A percentile compares a stretch with the other conserved stretches of the same genome.
These are phyloP conservation scores for Dryobota labecula DNA, from an alignment of 2,888 invertebrate species.

Conservation along the genomic window DNA sequence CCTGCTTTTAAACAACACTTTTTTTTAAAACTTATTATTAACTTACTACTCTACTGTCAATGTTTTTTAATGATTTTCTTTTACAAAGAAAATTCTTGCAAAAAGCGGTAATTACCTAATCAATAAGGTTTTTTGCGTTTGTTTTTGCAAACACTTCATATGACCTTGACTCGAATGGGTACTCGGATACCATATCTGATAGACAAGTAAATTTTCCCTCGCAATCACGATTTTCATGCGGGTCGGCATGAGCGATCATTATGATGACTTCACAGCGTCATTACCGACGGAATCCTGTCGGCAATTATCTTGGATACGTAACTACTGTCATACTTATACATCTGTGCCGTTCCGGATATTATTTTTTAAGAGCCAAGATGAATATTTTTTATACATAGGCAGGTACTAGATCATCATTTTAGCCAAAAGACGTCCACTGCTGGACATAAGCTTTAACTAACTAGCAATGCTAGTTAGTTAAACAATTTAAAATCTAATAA, in stretches of 20 bases:
- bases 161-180: slow-evolving; percentile 53
- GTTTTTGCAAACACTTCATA: slow-evolving; percentile 3
- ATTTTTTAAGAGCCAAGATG: slow-evolving; percentile 10
- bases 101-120: accelerated
- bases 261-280: slow-evolving; percentile 81
- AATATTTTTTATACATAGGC: no score
- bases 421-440: no score
- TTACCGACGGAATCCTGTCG: slow-evolving; percentile 63
- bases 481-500: no score
- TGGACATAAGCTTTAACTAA: no score
- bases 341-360: slow-evolving; percentile 36
- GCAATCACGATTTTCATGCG: slow-evolving; percentile 85
- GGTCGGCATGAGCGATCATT: slow-evolving; percentile 74
- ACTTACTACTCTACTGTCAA: neutral
- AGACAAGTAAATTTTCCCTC: slow-evolving; percentile 77
- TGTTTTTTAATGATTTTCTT: neutral
- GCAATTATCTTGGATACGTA: slow-evolving; percentile 65
- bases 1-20: neutral
- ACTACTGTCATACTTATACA: slow-evolving; percentile 53
- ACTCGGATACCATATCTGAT: slow-evolving; percentile 76
- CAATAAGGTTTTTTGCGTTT: neutral
- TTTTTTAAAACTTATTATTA: neutral
- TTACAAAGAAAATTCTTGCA: neutral
- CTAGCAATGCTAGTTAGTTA: no score
- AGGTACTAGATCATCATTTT: no score